Base-by-base conservation (phyloP, 2,888 invertebrate genomes). In the Drosophila borborema region DNA sequence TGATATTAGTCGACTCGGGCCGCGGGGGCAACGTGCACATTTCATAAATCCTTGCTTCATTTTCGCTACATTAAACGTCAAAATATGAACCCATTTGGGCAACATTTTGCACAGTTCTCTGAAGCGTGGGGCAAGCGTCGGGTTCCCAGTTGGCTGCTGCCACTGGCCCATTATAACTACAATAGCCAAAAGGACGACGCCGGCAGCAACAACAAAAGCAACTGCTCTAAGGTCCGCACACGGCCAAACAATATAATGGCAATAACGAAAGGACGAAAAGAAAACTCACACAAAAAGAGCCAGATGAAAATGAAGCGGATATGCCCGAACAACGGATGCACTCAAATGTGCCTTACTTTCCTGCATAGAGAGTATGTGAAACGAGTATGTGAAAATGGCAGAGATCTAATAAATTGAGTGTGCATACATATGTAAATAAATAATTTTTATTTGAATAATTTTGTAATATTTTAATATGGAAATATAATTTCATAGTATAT, bases 51-150 rank as follows among this genome's bases (percentile, higher is more conserved):
- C 78, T 85, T 75, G 86, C 91, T 91, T 91, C 90, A 92, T 92
- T 91, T 91, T 91, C 92, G 91, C 90, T 91, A 91, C 92, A 92
- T 92, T 92, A 91, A 92, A 91, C 90, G 89, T 82, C 87, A 90
- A 91, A 92, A 91, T 92, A 92, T 92, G 92, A 92, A 92, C 92
- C 90, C 91, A 91, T 91, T 91, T 88, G 83, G 81, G 87, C 83
- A 87, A 89, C 89, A 90, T 91, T 91, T 82, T 73, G 71, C 70
- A 64, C 72, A 77, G 67, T 78, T 51, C 51, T 66, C 28, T 31
- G 46, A 7, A 6, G 51, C 58, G 18, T 34, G 18, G 31, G 18
- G 56, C 58, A 18, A 28, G 54, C 46, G 16, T 40, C 12, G 53
- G 36, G 46, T 6, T 23, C 51, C 18, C 46, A 58, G 61, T 61